Evolutionary conservation across 2,888 invertebrate genomes (phyloP).

Genomic region (Hirtodrosophila confusa): DNA sequence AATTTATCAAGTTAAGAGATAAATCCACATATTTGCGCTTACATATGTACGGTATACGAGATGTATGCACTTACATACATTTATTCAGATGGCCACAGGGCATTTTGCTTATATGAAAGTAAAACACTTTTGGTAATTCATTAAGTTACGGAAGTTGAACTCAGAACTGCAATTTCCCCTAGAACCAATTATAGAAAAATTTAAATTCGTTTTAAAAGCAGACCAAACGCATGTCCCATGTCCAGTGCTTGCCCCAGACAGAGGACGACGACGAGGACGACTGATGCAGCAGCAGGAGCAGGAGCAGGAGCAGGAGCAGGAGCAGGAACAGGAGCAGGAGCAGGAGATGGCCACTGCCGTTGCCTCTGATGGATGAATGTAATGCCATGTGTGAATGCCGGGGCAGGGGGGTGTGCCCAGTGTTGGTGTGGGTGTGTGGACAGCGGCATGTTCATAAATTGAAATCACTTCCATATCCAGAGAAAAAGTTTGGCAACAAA

Average conservation of each 20-base stretch:
- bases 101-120: conserved; percentile 59
- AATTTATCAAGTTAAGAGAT: too few species aligned
- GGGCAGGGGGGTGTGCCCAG: not conserved
- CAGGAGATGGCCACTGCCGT: conserved; percentile 38
- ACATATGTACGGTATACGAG: too few species aligned
- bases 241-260: conserved; percentile 56
- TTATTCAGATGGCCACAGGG: conserved; percentile 50
- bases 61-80: conserved; percentile 1
- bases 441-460: conserved; percentile 82
- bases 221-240: conserved; percentile 64
- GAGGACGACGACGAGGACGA: conserved; percentile 40
- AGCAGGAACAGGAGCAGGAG: conserved; percentile 5
- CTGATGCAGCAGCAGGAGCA: conserved; percentile 18
- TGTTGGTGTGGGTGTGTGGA: conserved; percentile 63
- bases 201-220: conserved; percentile 81
- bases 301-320: conserved; percentile 9
- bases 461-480: conserved; percentile 83
- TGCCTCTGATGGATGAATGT: conserved; percentile 65
- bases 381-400: conserved; percentile 50
- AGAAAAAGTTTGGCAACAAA: conserved; percentile 75
- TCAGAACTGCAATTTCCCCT: conserved; percentile 85
- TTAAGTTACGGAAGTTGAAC: conserved; percentile 85
- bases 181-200: conserved; percentile 84
- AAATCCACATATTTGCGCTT: too few species aligned
- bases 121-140: conserved; percentile 84